Conservation (phyloP, 2,113 vertebrate species). For the Phrynosoma blainvillii region DNA sequence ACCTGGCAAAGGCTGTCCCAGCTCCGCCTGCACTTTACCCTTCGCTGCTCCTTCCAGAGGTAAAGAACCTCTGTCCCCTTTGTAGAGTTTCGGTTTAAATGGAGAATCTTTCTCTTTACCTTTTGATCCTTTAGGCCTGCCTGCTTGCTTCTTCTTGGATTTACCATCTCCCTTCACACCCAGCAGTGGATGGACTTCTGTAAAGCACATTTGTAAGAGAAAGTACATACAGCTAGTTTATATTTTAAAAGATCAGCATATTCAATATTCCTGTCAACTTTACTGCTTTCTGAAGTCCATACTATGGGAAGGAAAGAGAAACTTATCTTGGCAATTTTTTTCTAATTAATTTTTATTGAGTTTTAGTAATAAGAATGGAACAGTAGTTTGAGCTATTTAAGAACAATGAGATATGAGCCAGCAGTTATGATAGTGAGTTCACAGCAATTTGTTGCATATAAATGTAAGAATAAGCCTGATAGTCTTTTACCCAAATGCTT, state of each 20-base stretch:
- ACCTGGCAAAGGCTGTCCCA: slow-evolving; percentile 92
- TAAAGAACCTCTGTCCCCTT: slow-evolving; percentile 91
- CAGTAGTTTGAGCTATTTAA: background rate
- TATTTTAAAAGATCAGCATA: background rate
- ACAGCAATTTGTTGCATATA: background rate
- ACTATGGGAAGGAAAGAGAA: background rate
- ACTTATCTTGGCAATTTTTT: background rate
- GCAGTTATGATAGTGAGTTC: background rate
- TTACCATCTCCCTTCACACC: slow-evolving; percentile 98
- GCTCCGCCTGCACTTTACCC: slow-evolving; percentile 91
- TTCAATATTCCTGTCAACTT: background rate
- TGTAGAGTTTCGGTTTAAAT: slow-evolving; percentile 97
- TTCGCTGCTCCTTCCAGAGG: slow-evolving; percentile 93
- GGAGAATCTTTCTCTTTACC: slow-evolving; percentile 99
- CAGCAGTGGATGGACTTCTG: slow-evolving; percentile 98
- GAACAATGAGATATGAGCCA: background rate
- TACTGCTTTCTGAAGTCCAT: background rate
- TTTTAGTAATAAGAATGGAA: background rate
- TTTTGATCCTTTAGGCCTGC: slow-evolving; percentile 99
- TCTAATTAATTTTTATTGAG: too few species aligned
- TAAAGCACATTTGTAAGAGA: fast-evolving
- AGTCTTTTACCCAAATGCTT: background rate
- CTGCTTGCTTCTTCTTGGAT: slow-evolving; percentile 99
- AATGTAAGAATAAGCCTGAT: background rate
- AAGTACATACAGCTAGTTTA: background rate